phyloP scores from a whole-genome alignment of 2,888 invertebrate genomes.

The Hypomecis punctinalis region DNA sequence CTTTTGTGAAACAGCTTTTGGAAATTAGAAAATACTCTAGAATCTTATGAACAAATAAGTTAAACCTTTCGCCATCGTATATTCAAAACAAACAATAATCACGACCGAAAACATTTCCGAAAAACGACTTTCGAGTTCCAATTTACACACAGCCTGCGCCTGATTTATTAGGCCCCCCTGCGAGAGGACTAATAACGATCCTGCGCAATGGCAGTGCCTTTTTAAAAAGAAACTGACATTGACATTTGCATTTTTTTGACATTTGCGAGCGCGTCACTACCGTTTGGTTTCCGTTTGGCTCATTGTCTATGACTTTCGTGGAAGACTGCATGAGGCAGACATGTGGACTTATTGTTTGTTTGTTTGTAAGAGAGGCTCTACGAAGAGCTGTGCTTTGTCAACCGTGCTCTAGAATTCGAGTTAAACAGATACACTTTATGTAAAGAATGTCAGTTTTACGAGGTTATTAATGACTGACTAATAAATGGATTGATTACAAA shows the following conservation, averaged over 20 bases:
- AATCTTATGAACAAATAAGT: conserved; percentile 23
- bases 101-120: conserved; percentile 47
- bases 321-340: conserved; percentile 54
- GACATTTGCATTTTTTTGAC: conserved; percentile 44
- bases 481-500: neutral
- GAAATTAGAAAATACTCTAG: conserved; percentile 13
- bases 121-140: conserved; percentile 48
- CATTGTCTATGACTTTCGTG: conserved; percentile 57
- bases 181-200: conserved; percentile 47
- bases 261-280: conserved; percentile 52
- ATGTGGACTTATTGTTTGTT: conserved; percentile 42
- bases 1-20: too few relatives aligned
- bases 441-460: conserved; percentile 9
- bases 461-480: conserved; percentile 9
- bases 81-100: conserved; percentile 48
- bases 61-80: conserved; percentile 44
- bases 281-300: conserved; percentile 65
- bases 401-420: conserved; percentile 19
- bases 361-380: conserved; percentile 26
- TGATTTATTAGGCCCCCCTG: conserved; percentile 60
- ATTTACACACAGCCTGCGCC: conserved; percentile 41
- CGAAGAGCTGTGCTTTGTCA: conserved; percentile 21
- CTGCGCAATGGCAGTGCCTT: conserved; percentile 49
- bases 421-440: conserved; percentile 7
- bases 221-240: conserved; percentile 39